Evolutionary conservation across 2,113 vertebrate species (phyloP).

Genomic region (Orycteropus afer): DNA sequence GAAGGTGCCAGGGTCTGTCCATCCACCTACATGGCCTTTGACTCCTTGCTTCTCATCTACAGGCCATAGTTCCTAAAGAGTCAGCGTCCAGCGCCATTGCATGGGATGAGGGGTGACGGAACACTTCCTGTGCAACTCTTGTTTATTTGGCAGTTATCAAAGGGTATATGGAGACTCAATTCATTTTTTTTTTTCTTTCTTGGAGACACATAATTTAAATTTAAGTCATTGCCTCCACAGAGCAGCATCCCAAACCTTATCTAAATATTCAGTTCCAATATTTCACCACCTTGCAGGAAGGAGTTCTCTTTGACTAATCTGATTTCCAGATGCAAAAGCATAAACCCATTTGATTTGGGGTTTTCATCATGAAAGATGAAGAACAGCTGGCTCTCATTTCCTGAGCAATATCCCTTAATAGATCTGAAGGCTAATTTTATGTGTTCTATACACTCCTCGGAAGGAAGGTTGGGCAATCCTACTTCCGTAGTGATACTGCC

Average conservation of each 20-base stretch:
- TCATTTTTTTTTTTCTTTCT: background rate
- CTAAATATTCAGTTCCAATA: background rate
- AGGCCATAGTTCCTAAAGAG: background rate
- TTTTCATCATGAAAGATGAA: conserved; percentile 29
- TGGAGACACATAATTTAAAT: background rate
- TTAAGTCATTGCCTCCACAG: background rate
- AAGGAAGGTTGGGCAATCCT: too few relatives aligned
- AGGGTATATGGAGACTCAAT: background rate
- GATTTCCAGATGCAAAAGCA: conserved; percentile 44
- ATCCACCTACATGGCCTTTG: background rate
- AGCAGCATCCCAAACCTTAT: background rate
- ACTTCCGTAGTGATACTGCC: too few relatives aligned
- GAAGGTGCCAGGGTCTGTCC: too few relatives aligned
- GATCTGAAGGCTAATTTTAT: background rate
- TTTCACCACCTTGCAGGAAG: background rate
- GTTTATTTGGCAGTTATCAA: background rate
- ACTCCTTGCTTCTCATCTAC: background rate
- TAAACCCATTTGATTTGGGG: background rate
- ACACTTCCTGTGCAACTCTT: background rate
- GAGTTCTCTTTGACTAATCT: conserved; percentile 9
- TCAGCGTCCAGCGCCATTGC: background rate
- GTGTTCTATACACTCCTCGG: background rate
- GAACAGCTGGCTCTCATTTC: background rate
- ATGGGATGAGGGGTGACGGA: fast-evolving
- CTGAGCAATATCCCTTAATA: background rate